Evolutionary conservation across 1,140 invertebrate species (phyloP), one percentile per base, ranked within the genome.

Genomic region (Habropoda laboriosa): DNA sequence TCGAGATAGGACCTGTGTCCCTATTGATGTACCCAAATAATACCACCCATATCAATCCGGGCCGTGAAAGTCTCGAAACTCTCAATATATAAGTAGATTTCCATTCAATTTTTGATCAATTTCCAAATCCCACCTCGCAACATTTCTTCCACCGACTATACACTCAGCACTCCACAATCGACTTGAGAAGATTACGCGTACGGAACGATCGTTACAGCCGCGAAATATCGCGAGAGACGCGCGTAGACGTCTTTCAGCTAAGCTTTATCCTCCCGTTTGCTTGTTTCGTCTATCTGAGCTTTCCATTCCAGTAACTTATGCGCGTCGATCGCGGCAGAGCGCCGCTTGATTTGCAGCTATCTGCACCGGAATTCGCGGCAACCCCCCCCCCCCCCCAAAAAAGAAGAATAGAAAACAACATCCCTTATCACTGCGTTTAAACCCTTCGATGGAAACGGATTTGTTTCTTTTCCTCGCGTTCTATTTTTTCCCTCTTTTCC

Each of bases 271-370:
- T 40, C 27, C 27, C 47, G n/a, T 55, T n/a, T 30, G 18, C 40
- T 71, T 55, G 60, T 55, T 76, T 67, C 30, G 45, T 80, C 35
- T 85, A 85, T 84, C 83, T 73, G 61, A 72, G 57, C 51, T 85
- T 85, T 85, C 82, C 72, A 45, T 83, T 53, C 63, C 57, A 66
- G 49, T 77, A 67, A 73, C 72, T 84, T 72, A 77, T 45, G 49
- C 66, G 51, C 12, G 40, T 30, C 68, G 49, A 82, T 83, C 61
- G 61, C 57, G 21, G 32, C 21, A 5, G n/a, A 4, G 40, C 18
- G 24, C 27, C 18, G 51, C 24, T 13, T 55, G 57, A 64, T 73
- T 73, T 38, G 32, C 47, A 4, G 64, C 73, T 81, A 84, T 84
- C 79, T 63, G 51, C 47, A 24, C 4, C 7, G 27, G 21, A 55